Evolutionary conservation across 2,888 invertebrate genomes (phyloP).

Genomic region (Tenthredo distinguenda): DNA sequence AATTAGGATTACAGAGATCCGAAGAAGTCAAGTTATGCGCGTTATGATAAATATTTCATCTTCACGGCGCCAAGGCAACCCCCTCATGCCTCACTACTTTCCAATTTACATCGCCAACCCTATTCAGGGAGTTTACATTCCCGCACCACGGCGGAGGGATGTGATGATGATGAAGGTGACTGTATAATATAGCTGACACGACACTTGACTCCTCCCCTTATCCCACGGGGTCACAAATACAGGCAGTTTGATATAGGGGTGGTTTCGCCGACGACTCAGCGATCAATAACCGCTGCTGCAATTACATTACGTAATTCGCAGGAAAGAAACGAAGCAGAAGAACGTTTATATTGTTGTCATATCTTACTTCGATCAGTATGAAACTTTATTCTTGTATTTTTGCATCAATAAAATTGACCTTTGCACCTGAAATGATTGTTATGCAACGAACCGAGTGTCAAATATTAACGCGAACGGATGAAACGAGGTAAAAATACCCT

Average conservation of each 20-base stretch:
- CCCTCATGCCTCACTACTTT: background rate
- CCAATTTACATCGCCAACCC: background rate
- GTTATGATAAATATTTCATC: conserved; percentile 46
- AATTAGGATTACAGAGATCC: conserved; percentile 71
- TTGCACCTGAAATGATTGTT: background rate
- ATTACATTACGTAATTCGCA: background rate
- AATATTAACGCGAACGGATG: background rate
- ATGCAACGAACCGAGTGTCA: background rate
- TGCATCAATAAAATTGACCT: background rate
- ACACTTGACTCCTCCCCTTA: conserved; percentile 18
- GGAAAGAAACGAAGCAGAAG: background rate
- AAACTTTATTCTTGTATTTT: background rate
- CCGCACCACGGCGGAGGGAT: background rate
- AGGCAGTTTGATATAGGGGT: background rate
- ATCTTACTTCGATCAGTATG: background rate
- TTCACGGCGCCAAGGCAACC: conserved; percentile 8
- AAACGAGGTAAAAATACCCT: conserved; percentile 8
- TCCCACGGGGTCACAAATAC: background rate
- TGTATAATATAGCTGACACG: background rate
- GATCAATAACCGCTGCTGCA: background rate
- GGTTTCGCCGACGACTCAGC: background rate
- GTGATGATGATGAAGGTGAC: background rate
- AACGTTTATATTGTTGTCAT: background rate
- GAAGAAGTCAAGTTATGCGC: conserved; percentile 67
- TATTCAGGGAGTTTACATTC: background rate